Evolutionary conservation across 35 echinoderm and acorn worm genomes (phyloP).

Genomic region (Anneissia japonica): DNA sequence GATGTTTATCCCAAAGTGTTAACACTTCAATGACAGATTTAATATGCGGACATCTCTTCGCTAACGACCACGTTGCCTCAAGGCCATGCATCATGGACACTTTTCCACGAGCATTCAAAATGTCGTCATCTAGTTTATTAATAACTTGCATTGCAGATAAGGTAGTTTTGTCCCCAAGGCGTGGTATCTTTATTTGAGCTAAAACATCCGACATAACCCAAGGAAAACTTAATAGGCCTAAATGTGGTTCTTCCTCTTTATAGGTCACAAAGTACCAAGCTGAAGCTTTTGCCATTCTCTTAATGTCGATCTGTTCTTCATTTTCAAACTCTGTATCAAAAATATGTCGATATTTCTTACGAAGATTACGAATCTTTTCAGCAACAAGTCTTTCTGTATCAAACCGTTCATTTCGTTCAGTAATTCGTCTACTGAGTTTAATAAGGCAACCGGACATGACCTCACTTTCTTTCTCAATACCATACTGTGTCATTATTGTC

Average conservation of each 20-base stretch:
- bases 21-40: neutral
- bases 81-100: neutral
- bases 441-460: neutral
- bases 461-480: constrained; percentile 3
- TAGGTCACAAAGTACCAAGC: constrained; percentile 19
- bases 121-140: neutral
- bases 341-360: neutral
- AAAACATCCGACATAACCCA: constrained; percentile 16
- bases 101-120: neutral
- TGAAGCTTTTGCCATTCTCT: constrained; percentile 10
- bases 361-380: neutral
- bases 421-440: neutral
- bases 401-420: constrained; percentile 4
- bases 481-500: constrained; percentile 1
- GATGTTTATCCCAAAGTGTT: too few species aligned
- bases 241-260: neutral
- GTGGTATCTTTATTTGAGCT: neutral
- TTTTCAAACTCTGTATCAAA: constrained; percentile 14
- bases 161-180: neutral
- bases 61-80: neutral
- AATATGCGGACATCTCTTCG: neutral
- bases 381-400: constrained; percentile 1
- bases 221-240: constrained; percentile 18
- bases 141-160: neutral
- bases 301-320: neutral